phyloP scores from a whole-genome alignment of 2,113 vertebrate species.

The Pluvianellus socialis region DNA sequence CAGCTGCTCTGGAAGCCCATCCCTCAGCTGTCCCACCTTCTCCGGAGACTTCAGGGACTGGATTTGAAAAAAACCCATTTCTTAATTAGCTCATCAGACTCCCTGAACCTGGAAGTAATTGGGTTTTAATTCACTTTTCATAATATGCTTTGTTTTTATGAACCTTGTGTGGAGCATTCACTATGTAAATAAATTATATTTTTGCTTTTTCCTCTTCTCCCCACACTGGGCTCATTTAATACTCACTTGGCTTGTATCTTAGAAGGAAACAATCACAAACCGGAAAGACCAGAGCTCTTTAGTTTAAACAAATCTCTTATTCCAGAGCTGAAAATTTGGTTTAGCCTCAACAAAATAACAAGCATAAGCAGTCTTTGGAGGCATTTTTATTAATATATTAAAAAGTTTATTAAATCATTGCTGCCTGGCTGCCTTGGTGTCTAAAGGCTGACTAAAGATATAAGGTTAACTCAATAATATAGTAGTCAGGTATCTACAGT shows the following conservation, averaged over 20 bases:
- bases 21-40: background rate
- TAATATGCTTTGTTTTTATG: slow-evolving; percentile 43
- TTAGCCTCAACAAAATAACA: slow-evolving; percentile 45
- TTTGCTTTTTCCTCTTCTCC: slow-evolving; percentile 1
- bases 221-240: slow-evolving; percentile 26
- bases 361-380: background rate
- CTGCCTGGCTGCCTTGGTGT: slow-evolving; percentile 2
- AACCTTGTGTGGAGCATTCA: background rate
- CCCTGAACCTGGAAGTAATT: slow-evolving; percentile 29
- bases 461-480: background rate
- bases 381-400: slow-evolving; percentile 18
- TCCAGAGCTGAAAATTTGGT: slow-evolving; percentile 26
- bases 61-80: background rate
- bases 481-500: background rate
- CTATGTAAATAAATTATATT: slow-evolving; percentile 48
- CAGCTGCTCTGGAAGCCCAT: background rate
- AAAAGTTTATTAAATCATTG: slow-evolving; percentile 20
- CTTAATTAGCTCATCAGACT: slow-evolving; percentile 22
- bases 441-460: background rate
- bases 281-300: slow-evolving; percentile 26
- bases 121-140: slow-evolving; percentile 27
- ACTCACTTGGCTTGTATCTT: slow-evolving; percentile 26
- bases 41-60: background rate
- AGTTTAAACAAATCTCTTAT: slow-evolving; percentile 46
- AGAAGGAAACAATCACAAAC: slow-evolving; percentile 44